phyloP scores from a whole-genome alignment of 2,113 vertebrate species.

The Entomyzon cyanotis region DNA sequence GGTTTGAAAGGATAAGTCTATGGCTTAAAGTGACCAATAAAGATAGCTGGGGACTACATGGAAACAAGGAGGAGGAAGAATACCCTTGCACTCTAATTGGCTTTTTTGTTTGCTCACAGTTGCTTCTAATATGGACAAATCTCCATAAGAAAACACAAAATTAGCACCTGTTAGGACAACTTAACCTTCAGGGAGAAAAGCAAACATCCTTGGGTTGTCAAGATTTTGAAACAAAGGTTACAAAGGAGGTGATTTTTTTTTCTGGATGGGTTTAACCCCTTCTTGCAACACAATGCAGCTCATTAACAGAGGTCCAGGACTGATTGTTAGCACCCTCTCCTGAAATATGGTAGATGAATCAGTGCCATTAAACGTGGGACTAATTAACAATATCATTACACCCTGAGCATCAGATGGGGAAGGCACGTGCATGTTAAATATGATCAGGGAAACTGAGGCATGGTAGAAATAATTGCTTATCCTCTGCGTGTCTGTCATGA shows the following conservation, averaged over 20 bases:
- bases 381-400: neutral
- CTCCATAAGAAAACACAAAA: conserved; percentile 75
- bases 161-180: conserved; percentile 77
- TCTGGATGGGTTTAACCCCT: conserved; percentile 53
- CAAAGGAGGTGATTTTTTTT: conserved; percentile 7
- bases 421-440: neutral
- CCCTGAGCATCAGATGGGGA: neutral
- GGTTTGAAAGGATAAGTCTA: conserved; percentile 56
- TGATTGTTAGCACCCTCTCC: neutral
- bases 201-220: conserved; percentile 63
- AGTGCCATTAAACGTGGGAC: neutral
- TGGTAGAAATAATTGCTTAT: neutral
- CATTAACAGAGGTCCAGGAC: neutral
- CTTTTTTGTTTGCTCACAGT: conserved; percentile 71
- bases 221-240: conserved; percentile 58
- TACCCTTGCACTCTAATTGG: conserved; percentile 65
- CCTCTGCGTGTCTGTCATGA: neutral
- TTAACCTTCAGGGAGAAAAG: conserved; percentile 76
- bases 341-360: neutral
- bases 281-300: neutral
- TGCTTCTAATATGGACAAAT: conserved; percentile 70
- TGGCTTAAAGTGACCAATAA: conserved; percentile 66
- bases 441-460: neutral
- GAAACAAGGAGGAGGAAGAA: conserved; percentile 37
- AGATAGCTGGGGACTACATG: conserved; percentile 36